Evolutionary conservation across 2,113 vertebrate genomes (phyloP).

Genomic region (Cephalopholis sonnerati): DNA sequence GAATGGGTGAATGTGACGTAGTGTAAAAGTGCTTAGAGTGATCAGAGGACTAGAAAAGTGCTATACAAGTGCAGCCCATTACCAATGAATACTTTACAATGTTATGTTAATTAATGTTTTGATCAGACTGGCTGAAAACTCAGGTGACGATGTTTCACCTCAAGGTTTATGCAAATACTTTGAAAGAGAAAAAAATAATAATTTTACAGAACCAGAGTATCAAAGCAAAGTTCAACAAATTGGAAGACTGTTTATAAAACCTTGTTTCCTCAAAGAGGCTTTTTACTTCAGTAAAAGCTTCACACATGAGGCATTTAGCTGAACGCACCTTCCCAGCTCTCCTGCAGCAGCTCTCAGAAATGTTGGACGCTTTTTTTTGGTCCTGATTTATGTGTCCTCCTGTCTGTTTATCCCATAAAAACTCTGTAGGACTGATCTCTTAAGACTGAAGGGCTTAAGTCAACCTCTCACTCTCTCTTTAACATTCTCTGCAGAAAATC

Average conservation of each 20-base stretch:
- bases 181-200: neutral
- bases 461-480: neutral
- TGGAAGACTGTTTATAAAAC: neutral
- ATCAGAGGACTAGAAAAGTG: too few relatives aligned
- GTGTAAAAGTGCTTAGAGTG: too few relatives aligned
- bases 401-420: neutral
- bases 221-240: neutral
- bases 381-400: neutral
- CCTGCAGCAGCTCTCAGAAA: neutral
- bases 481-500: neutral
- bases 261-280: neutral
- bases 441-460: neutral
- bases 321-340: neutral
- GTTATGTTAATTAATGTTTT: neutral
- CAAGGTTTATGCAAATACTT: neutral
- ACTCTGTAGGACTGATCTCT: neutral
- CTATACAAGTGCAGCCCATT: too few relatives aligned
- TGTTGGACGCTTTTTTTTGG: neutral
- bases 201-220: neutral
- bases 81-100: neutral
- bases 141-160: neutral
- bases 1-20: too few relatives aligned
- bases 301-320: neutral
- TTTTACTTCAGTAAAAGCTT: slow-evolving; percentile 10
- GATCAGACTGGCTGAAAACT: neutral